Evolutionary conservation across 1,140 invertebrate genomes (phyloP).

Genomic region (Diploscapter pachys): DNA sequence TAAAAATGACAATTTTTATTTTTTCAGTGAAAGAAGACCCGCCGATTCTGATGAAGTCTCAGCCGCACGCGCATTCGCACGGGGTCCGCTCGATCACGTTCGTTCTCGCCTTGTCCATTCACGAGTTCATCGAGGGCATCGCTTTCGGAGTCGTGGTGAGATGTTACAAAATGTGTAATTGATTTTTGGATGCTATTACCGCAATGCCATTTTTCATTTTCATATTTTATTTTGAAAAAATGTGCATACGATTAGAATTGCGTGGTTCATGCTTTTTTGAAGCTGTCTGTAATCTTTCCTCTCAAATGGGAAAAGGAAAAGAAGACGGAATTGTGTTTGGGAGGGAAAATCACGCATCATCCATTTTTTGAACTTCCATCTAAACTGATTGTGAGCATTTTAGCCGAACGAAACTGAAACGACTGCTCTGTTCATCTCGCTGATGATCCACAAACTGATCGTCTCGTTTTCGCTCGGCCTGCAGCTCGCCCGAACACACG

Average conservation of each 20-base stretch:
- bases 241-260: neutral
- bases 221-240: conserved; percentile 1
- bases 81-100: conserved; percentile 70
- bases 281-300: conserved; percentile 5
- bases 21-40: conserved; percentile 45
- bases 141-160: conserved; percentile 72
- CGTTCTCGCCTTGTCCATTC: conserved; percentile 80
- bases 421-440: conserved; percentile 76
- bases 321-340: neutral
- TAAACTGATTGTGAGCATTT: conserved; percentile 6
- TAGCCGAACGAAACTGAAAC: conserved; percentile 65
- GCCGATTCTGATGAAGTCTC: conserved; percentile 51
- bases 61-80: conserved; percentile 64
- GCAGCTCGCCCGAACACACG: conserved; percentile 57
- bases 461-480: conserved; percentile 68
- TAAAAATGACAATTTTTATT: neutral
- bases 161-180: neutral
- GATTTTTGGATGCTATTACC: too few relatives aligned
- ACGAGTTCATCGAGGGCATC: conserved; percentile 84
- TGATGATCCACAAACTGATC: conserved; percentile 82
- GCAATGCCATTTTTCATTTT: too few relatives aligned
- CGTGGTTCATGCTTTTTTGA: neutral
- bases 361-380: neutral
- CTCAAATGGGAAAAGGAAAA: neutral
- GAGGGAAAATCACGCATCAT: neutral